Percentiles rank a stretch among this genome's conserved stretches.
Evolutionary conservation across 2,113 vertebrate species (phyloP).

Genomic region (Bujurquina vittata): DNA sequence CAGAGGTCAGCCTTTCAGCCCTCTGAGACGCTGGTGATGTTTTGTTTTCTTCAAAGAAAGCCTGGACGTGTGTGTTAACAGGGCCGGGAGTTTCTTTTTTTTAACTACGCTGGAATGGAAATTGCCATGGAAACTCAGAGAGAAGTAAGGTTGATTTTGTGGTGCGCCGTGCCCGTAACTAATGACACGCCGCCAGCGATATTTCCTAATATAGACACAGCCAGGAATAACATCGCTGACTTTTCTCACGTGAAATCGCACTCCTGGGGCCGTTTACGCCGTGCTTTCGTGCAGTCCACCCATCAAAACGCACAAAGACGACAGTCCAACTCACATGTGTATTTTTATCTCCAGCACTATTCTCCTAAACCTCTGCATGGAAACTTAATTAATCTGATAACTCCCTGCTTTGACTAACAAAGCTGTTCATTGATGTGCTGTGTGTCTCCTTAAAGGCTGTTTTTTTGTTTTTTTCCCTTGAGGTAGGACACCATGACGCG

Average conservation of each 20-base stretch:
- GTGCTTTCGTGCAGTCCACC: constrained; percentile 19
- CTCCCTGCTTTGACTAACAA: constrained; percentile 20
- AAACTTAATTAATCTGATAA: constrained; percentile 66
- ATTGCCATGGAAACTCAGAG: constrained; percentile 46
- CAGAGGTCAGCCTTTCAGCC: constrained; percentile 48
- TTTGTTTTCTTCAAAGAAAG: constrained; percentile 43
- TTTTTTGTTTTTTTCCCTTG: not conserved
- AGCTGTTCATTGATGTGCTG: constrained; percentile 8
- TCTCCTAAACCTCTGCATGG: constrained; percentile 20
- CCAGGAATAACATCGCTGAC: constrained; percentile 49
- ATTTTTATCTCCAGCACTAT: constrained; percentile 25
- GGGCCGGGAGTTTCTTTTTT: not conserved
- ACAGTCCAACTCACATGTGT: constrained; percentile 3
- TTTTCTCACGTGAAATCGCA: constrained; percentile 40
- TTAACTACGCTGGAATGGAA: not conserved
- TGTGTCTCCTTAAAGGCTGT: constrained; percentile 9
- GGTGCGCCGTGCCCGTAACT: constrained; percentile 45
- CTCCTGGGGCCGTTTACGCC: constrained; percentile 7
- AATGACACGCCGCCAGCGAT: constrained; percentile 41
- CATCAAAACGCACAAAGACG: constrained; percentile 5
- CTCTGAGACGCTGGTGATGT: constrained; percentile 20
- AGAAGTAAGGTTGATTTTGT: constrained; percentile 27
- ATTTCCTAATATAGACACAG: constrained; percentile 56
- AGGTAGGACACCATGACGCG: constrained; percentile 27
- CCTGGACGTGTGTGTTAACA: not conserved